Evolutionary conservation across 2,888 invertebrate genomes (phyloP).

Genomic region (Cyaniris semiargus): DNA sequence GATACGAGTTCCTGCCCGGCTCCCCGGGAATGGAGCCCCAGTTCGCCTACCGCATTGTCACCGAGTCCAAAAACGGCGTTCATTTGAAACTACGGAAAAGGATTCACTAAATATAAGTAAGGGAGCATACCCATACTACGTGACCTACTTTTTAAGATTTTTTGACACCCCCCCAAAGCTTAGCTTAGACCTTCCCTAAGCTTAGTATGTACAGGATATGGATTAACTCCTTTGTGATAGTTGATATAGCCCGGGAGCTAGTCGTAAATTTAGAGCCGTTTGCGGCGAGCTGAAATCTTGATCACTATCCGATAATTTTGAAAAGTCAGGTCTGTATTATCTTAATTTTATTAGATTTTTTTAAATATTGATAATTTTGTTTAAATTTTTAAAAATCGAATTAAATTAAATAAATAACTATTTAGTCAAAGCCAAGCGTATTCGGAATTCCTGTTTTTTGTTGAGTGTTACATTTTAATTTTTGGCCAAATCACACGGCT

Average conservation of each 20-base stretch:
- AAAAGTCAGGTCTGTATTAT: background rate
- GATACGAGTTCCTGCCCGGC: slow-evolving; percentile 47
- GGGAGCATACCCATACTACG: no score
- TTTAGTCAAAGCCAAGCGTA: no score
- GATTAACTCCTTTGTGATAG: slow-evolving; percentile 8
- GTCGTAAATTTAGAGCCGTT: background rate
- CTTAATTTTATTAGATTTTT: background rate
- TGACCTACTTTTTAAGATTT: no score
- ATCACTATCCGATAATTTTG: background rate
- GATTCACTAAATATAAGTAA: background rate
- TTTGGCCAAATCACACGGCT: no score
- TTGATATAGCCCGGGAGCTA: background rate
- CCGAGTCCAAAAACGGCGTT: slow-evolving; percentile 51
- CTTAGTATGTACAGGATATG: background rate
- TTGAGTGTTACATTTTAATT: no score
- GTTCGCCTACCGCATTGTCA: slow-evolving; percentile 48
- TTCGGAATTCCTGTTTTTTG: no score
- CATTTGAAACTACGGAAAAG: slow-evolving; percentile 47
- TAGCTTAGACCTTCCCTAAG: no score
- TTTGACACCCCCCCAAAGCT: no score
- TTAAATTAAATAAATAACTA: no score
- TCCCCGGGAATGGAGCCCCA: slow-evolving; percentile 47
- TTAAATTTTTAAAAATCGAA: no score
- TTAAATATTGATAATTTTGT: no score
- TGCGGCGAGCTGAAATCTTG: background rate